Conservation (phyloP, 2,888 invertebrate genomes). For the Drosophila eohydei region DNA sequence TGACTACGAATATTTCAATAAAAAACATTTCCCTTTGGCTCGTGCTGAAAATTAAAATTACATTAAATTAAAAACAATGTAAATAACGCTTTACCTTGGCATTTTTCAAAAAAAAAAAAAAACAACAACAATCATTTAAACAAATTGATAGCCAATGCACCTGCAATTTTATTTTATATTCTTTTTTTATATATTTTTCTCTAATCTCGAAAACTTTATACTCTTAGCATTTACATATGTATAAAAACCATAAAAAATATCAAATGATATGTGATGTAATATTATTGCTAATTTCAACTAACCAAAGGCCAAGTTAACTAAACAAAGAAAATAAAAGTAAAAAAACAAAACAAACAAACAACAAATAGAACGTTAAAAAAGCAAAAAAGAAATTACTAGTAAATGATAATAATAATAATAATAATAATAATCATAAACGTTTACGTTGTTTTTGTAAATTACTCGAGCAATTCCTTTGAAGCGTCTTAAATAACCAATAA, state of each 20-base stretch:
- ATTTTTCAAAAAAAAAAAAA: slow-evolving; percentile 34
- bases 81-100: slow-evolving; percentile 75
- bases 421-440: slow-evolving; percentile 38
- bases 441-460: slow-evolving; percentile 73
- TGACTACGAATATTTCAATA: slow-evolving; percentile 41
- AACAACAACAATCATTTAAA: slow-evolving; percentile 21
- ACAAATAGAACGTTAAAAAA: slow-evolving; percentile 22
- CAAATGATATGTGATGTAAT: slow-evolving; percentile 75
- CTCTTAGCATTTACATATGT: slow-evolving; percentile 71
- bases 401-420: slow-evolving; percentile 26
- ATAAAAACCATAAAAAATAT: slow-evolving; percentile 66
- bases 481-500: slow-evolving; percentile 72
- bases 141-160: slow-evolving; percentile 70
- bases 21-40: slow-evolving; percentile 40
- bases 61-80: slow-evolving; percentile 41
- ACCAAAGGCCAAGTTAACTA: slow-evolving; percentile 86
- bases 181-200: slow-evolving; percentile 55
- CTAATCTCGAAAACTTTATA: slow-evolving; percentile 58
- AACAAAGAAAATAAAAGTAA: slow-evolving; percentile 64
- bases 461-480: slow-evolving; percentile 44
- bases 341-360: slow-evolving; percentile 42
- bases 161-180: slow-evolving; percentile 71
- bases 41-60: slow-evolving; percentile 26
- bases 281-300: slow-evolving; percentile 84
- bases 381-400: slow-evolving; percentile 51